Base-by-base conservation (phyloP, 2,888 invertebrate species). In the Microchrysa polita region DNA sequence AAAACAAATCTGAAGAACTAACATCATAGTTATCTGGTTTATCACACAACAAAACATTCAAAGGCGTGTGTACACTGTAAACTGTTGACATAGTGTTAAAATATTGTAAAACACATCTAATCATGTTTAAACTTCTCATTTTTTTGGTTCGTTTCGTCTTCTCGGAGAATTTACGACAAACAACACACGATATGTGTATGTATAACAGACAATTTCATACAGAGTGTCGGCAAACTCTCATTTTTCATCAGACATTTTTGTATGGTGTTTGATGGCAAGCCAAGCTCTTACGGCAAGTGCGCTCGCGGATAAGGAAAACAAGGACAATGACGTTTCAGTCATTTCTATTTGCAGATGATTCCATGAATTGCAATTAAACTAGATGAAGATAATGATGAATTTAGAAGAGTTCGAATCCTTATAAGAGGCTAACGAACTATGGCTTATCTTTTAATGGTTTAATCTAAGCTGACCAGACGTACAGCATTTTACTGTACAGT, bases 61-160 rank as follows among this genome's bases (percentile, higher is more conserved):
- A 75, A 75, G 63, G 73, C 69, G 63, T 75, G 75, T 75, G 73
- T 75, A 72, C 74, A 60, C 72, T 69, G 74, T 73, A 74, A 74
- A 76, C 71, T 74, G 60, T 76, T 76, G 74, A 42, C 61, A 67
- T 57, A 74, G 73, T 72, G 76, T 76, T 74, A 74, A 76, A 73
- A 74, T 76, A 72, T 72, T 74, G 76, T 76, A 76, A 76, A 76
- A 76, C 76, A 76, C 72, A 72, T 74, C 72, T 76, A 76, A 76
- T 76, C 74, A 69, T 76, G 76, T 76, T 76, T 73, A 52, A 67
- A 60, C 67, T 67, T 73, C 61, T 72, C 53, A 52, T 34, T 34
- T 34, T 34, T 34, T 34, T n/a, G n/a, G n/a, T n/a, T n/a, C n/a
- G n/a, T n/a, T n/a, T n/a, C n/a, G n/a, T n/a, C n/a, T 34, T 72